Evolutionary conservation across 2,888 invertebrate species (phyloP).

Genomic region (Macroteleia sp.): DNA sequence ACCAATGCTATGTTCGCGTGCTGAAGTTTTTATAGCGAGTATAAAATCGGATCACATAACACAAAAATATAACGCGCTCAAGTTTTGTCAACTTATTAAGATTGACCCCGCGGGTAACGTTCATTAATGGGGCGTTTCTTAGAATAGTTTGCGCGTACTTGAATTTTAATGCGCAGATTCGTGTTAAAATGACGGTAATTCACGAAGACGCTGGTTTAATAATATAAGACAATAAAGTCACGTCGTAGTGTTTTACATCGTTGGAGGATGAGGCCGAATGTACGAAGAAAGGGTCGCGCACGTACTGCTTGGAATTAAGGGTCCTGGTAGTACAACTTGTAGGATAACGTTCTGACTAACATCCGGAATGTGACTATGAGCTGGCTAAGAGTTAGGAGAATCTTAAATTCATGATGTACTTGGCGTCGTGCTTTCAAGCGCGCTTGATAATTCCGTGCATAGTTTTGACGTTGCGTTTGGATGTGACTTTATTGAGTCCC

Average conservation of each 20-base stretch:
- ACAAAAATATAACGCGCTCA: background rate
- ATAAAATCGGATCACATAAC: conserved; percentile 14
- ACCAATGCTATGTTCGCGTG: too few species aligned
- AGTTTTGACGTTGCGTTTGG: conserved; percentile 20
- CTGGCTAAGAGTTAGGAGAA: conserved; percentile 60
- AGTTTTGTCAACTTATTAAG: conserved; percentile 8
- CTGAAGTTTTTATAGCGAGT: too few species aligned
- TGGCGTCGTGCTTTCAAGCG: conserved; percentile 31
- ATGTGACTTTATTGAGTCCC: conserved; percentile 18
- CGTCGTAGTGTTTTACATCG: conserved; percentile 72
- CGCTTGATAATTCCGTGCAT: conserved; percentile 30
- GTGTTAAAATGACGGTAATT: conserved; percentile 49
- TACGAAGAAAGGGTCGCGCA: conserved; percentile 54
- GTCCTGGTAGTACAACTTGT: conserved; percentile 70
- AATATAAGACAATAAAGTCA: conserved; percentile 71
- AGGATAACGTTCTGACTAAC: conserved; percentile 70
- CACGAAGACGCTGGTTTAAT: conserved; percentile 66
- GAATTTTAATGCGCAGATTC: conserved; percentile 38
- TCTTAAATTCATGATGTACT: conserved; percentile 63
- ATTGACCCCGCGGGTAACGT: conserved; percentile 9
- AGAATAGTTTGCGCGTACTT: conserved; percentile 8
- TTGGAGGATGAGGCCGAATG: conserved; percentile 22
- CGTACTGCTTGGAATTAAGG: conserved; percentile 70
- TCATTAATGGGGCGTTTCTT: conserved; percentile 20
- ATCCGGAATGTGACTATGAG: conserved; percentile 64